phyloP scores from a whole-genome alignment of 30 jellyfish, hydroid and myxozoan genomes.

The Sanderia malayensis region DNA sequence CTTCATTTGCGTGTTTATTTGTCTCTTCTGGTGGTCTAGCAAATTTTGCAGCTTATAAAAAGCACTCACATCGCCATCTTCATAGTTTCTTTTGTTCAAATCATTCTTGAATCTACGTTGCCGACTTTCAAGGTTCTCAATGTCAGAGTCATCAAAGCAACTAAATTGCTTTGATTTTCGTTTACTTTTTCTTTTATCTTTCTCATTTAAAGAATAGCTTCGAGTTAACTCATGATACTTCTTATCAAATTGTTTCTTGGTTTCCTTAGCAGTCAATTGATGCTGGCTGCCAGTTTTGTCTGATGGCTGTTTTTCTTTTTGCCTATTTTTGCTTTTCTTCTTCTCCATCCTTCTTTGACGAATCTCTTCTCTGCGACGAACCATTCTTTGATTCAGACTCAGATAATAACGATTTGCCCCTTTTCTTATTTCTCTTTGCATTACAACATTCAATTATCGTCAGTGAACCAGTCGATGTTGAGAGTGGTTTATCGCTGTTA shows the following conservation, averaged over 20 bases:
- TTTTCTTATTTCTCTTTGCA: conserved; percentile 1
- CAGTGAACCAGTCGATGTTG: conserved; percentile 23
- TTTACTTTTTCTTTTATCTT: background rate
- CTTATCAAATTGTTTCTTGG: background rate
- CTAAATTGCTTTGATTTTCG: background rate
- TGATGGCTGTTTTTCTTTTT: background rate
- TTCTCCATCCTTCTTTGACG: background rate
- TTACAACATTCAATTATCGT: conserved; percentile 12
- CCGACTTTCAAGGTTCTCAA: background rate
- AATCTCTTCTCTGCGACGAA: background rate
- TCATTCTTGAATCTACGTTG: conserved; percentile 5
- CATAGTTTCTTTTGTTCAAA: conserved; percentile 8
- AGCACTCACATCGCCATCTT: conserved; percentile 16
- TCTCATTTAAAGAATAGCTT: conserved; percentile 27
- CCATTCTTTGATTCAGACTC: background rate
- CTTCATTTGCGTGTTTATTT: background rate
- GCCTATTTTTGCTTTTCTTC: background rate
- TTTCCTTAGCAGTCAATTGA: background rate
- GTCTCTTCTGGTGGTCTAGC: background rate
- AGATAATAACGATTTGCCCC: background rate
- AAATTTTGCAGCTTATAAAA: background rate
- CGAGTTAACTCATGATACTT: background rate
- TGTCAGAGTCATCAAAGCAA: background rate
- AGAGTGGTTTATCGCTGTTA: conserved; percentile 5
- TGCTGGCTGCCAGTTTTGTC: too few species aligned